A percentile compares a stretch with the other conserved stretches of the same genome.
phyloP scores from a whole-genome alignment of 1,140 invertebrate species.

The Monomorium pharaonis region DNA sequence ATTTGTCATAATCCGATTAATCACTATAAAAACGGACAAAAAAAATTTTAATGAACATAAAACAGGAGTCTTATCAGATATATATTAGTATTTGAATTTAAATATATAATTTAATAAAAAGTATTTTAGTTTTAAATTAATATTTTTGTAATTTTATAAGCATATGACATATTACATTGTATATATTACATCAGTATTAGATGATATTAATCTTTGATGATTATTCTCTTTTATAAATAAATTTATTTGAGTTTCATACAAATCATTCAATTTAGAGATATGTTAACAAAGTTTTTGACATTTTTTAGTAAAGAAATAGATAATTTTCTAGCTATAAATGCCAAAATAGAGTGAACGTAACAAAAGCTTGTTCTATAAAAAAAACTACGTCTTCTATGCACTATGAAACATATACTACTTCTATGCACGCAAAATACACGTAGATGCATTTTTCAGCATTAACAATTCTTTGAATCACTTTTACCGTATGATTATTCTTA shows the following conservation, averaged over 20 bases:
- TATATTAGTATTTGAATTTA: not conserved
- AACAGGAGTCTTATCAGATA: not conserved
- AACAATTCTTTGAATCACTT: conserved; percentile 6
- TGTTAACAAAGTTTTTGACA: not conserved
- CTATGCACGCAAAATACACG: not conserved
- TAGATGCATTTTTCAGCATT: conserved; percentile 13
- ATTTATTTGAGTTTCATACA: not conserved
- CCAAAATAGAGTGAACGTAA: not conserved
- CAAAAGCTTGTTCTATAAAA: not conserved
- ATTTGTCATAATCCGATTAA: not conserved
- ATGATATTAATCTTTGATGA: not conserved
- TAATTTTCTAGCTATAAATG: not conserved
- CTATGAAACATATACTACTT: not conserved
- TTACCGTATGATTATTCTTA: conserved; percentile 17
- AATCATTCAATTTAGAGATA: not conserved
- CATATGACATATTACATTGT: not conserved
- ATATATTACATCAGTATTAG: not conserved
- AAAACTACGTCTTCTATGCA: too few relatives aligned
- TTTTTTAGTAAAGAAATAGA: not conserved
- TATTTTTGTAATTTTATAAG: not conserved
- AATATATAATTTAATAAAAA: not conserved
- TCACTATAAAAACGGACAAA: not conserved
- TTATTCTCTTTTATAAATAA: not conserved
- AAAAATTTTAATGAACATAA: not conserved
- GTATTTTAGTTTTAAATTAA: not conserved